A percentile compares a stretch with the other conserved stretches of the same genome.
Conservation (phyloP, 1,140 invertebrate genomes). For the Ceratina calcarata region DNA sequence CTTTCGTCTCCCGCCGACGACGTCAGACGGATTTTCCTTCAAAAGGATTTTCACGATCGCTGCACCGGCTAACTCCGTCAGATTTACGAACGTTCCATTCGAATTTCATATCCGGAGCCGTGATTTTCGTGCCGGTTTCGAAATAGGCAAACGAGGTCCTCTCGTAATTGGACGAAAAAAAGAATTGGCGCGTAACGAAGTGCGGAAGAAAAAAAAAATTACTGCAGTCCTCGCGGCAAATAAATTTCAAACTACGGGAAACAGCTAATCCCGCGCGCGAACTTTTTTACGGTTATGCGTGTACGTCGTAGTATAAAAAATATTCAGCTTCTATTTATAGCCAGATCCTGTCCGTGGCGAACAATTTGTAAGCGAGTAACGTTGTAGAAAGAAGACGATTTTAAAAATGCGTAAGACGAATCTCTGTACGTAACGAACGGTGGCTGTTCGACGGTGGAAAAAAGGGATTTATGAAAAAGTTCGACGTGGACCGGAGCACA, state of each 20-base stretch:
- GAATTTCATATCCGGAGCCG: no score
- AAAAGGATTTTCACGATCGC: neutral
- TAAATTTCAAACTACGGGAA: constrained; percentile 10
- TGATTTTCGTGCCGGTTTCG: no score
- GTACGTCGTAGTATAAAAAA: neutral
- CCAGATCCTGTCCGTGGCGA: no score
- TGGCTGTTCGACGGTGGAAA: no score
- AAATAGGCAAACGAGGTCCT: no score
- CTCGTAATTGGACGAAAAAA: neutral
- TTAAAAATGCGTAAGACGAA: no score
- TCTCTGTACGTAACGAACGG: no score
- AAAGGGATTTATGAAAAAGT: neutral
- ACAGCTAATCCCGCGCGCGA: neutral
- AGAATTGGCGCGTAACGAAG: neutral
- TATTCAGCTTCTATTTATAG: neutral
- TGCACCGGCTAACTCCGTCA: no score
- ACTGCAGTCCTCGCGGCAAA: neutral
- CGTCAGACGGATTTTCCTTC: constrained; percentile 10
- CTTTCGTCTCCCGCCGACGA: neutral
- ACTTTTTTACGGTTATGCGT: neutral
- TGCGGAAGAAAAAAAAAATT: neutral
- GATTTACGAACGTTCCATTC: no score
- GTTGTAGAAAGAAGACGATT: no score
- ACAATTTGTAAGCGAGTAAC: no score
- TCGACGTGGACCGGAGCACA: constrained; percentile 5